These are phyloP conservation scores for Drosophila robusta DNA, from an alignment of 2,888 invertebrate genomes.

Conservation along the genomic window DNA sequence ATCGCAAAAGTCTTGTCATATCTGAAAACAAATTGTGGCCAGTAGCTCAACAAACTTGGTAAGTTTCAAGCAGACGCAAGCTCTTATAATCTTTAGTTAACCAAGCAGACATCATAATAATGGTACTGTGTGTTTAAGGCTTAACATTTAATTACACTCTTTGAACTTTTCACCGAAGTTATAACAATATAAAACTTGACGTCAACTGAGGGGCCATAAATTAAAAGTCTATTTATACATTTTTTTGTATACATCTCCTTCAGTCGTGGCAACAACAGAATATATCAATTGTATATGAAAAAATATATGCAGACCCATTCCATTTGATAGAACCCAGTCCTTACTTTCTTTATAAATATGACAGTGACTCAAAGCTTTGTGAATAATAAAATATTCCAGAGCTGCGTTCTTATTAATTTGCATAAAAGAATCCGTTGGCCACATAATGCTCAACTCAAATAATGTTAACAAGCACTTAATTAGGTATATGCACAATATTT, in stretches of 20 bases:
- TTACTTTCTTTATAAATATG: background rate
- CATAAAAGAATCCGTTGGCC: conserved; percentile 34
- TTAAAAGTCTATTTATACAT: no score
- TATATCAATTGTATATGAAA: background rate
- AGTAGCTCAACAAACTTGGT: conserved; percentile 24
- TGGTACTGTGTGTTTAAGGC: background rate
- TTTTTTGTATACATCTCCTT: no score
- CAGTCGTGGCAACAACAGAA: no score
- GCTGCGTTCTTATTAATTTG: conserved; percentile 30
- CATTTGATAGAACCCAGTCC: background rate
- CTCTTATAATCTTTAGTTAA: conserved; percentile 4
- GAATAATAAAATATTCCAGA: background rate
- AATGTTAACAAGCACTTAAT: conserved; percentile 78
- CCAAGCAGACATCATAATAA: conserved; percentile 2
- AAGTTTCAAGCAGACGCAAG: background rate
- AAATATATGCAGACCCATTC: no score
- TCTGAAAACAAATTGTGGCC: conserved; percentile 46
- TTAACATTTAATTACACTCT: background rate
- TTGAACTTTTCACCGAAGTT: background rate
- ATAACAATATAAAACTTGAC: no score
- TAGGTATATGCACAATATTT: conserved; percentile 73
- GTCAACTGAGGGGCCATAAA: background rate
- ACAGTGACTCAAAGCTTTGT: background rate
- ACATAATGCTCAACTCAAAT: conserved; percentile 61
- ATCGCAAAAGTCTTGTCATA: conserved; percentile 56